These are phyloP conservation scores for Sebastiscus albofasciatus DNA, from an alignment of 2,797 vertebrate species.

Conservation along the genomic window DNA sequence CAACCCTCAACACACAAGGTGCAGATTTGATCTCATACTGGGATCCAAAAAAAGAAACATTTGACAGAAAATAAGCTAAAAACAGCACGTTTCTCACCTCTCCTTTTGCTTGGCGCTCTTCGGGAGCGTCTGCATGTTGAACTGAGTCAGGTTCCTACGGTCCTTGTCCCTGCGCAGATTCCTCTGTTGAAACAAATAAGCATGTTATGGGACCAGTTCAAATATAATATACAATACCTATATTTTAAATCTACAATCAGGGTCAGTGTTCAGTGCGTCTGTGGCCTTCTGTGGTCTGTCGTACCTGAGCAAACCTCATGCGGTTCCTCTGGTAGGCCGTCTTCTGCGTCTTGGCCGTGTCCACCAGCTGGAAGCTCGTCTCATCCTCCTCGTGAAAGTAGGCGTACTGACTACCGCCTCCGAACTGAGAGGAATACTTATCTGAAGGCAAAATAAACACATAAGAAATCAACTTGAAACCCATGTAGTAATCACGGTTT, in stretches of 20 bases:
- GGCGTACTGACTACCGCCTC: conserved; percentile 96
- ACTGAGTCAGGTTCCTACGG: conserved; percentile 94
- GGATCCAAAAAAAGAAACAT: neutral
- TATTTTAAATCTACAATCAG: neutral
- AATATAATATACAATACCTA: fast-evolving
- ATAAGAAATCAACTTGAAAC: neutral
- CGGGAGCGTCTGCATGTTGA: conserved; percentile 97
- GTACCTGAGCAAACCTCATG: conserved; percentile 97
- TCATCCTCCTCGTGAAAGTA: conserved; percentile 99
- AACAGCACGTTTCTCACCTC: conserved; percentile 81
- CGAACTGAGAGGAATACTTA: conserved; percentile 98
- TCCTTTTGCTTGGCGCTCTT: conserved; percentile 99
- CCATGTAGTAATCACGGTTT: neutral
- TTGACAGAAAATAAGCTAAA: neutral
- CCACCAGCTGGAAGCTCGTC: conserved; percentile 97
- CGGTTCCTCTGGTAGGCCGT: conserved; percentile 98
- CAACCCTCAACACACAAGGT: neutral
- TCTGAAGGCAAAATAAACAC: conserved; percentile 77
- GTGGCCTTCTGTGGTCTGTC: neutral
- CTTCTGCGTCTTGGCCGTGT: conserved; percentile 96
- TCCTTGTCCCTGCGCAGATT: conserved; percentile 97
- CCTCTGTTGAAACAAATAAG: conserved; percentile 80
- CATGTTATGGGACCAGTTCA: neutral
- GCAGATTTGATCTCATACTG: too few species aligned
- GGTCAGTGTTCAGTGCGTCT: fast-evolving